Percentiles rank a stretch among this genome's conserved stretches.
phyloP scores from a whole-genome alignment of 2,888 invertebrate genomes.

The Drosophila flavopinicola region DNA sequence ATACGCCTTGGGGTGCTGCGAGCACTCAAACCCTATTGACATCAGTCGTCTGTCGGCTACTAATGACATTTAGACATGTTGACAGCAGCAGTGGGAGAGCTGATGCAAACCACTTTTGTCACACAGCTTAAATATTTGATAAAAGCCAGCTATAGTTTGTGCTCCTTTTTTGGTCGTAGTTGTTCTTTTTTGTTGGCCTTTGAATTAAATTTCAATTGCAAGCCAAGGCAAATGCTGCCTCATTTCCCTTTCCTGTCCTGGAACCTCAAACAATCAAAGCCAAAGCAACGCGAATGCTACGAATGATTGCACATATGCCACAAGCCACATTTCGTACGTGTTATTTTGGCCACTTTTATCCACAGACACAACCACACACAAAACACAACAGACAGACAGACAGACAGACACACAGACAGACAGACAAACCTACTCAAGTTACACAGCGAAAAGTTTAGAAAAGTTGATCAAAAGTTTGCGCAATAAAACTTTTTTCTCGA shows the following conservation, averaged over 20 bases:
- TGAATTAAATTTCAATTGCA: conserved; percentile 63
- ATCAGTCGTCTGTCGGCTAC: conserved; percentile 54
- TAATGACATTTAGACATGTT: conserved; percentile 30
- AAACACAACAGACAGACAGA: conserved; percentile 18
- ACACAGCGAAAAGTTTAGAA: conserved; percentile 2
- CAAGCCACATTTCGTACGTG: conserved; percentile 67
- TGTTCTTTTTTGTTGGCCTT: conserved; percentile 15
- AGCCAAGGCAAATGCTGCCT: conserved; percentile 6
- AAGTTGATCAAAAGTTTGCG: too few species aligned
- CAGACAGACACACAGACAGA: conserved; percentile 2
- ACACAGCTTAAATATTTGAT: too few species aligned
- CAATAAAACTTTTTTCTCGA: too few species aligned
- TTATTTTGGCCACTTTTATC: conserved; percentile 63
- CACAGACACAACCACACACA: conserved; percentile 8
- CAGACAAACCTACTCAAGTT: background rate
- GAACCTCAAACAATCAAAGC: conserved; percentile 37
- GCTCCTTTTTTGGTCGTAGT: conserved; percentile 10
- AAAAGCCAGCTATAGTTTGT: conserved; percentile 40
- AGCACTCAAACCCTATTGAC: conserved; percentile 3
- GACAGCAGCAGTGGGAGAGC: conserved; percentile 40
- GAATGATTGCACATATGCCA: conserved; percentile 69
- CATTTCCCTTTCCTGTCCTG: background rate
- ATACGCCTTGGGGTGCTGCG: conserved; percentile 50
- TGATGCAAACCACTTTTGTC: conserved; percentile 22
- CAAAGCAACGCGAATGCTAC: conserved; percentile 27